Conservation (phyloP, 2,113 vertebrate genomes). For the Peromyscus californicus region DNA sequence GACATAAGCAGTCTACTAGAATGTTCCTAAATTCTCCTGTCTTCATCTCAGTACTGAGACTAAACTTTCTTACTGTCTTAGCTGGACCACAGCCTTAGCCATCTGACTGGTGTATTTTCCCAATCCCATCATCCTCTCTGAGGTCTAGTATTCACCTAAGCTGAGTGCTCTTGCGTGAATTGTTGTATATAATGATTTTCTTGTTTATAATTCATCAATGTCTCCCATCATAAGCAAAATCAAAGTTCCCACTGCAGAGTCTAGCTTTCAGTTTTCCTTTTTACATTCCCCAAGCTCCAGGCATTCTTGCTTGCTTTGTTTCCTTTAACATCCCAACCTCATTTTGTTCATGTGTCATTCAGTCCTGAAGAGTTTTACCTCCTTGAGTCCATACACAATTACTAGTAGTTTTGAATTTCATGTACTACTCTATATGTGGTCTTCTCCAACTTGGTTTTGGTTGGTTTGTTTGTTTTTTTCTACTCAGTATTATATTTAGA, state of each 20-base stretch:
- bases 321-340: neutral
- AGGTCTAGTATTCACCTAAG: neutral
- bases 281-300: neutral
- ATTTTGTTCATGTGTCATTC: neutral
- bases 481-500: neutral
- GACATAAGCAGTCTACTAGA: neutral
- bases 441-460: neutral
- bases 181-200: neutral
- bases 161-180: neutral
- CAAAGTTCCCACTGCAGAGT: neutral
- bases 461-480: neutral
- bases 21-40: neutral
- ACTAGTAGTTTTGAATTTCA: conserved; percentile 21
- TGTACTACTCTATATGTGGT: neutral
- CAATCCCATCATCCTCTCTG: neutral
- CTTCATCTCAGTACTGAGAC: neutral
- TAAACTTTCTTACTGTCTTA: neutral
- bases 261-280: neutral
- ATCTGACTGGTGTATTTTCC: neutral
- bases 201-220: neutral
- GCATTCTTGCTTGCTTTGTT: neutral
- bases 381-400: neutral
- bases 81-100: neutral
- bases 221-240: neutral
- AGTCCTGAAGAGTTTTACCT: neutral